Evolutionary conservation across 1,140 invertebrate genomes (phyloP).

Genomic region (Heliconius nattereri): DNA sequence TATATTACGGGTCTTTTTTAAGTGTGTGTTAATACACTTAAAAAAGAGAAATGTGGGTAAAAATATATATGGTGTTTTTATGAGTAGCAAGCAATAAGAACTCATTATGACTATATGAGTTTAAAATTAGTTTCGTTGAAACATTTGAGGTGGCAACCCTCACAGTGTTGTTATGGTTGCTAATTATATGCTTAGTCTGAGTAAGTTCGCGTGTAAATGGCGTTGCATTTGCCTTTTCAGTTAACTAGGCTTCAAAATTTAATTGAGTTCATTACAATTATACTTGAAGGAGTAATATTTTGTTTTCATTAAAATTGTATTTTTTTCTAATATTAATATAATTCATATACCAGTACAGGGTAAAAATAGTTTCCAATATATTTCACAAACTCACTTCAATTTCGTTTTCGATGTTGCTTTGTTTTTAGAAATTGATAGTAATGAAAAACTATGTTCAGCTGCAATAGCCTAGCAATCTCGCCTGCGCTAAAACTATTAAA

Average conservation of each 20-base stretch:
- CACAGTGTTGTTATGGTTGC: constrained; percentile 20
- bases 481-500: background rate
- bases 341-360: background rate
- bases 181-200: constrained; percentile 36
- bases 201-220: constrained; percentile 40
- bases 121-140: constrained; percentile 14
- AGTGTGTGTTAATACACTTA: too few relatives aligned
- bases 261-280: constrained; percentile 39
- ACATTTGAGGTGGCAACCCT: constrained; percentile 11
- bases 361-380: background rate
- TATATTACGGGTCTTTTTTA: too few relatives aligned
- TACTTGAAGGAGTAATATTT: background rate
- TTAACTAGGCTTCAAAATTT: constrained; percentile 43
- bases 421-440: background rate
- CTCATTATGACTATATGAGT: constrained; percentile 15
- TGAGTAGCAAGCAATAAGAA: constrained; percentile 8
- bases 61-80: background rate
- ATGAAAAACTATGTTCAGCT: background rate
- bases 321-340: constrained; percentile 9
- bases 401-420: background rate
- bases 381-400: background rate
- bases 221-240: constrained; percentile 39
- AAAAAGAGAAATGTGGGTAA: background rate
- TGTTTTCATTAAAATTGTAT: background rate
- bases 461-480: background rate